phyloP scores from a whole-genome alignment of 2,888 invertebrate genomes.

The Chaitophorus viminalis region DNA sequence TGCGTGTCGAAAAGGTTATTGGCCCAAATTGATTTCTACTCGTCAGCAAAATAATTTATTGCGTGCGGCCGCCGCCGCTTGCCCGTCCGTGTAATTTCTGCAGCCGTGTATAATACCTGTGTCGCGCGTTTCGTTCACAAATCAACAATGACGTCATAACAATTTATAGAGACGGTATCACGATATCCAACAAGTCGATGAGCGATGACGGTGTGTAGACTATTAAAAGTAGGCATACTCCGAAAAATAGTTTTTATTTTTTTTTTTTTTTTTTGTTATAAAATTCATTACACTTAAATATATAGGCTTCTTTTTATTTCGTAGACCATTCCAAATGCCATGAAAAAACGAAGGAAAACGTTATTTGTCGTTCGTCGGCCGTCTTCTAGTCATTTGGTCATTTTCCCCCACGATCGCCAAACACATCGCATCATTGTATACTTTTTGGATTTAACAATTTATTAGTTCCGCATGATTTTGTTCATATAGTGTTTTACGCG shows the following conservation, averaged over 20 bases:
- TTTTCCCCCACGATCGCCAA: background rate
- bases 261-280: background rate
- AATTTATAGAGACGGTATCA: background rate
- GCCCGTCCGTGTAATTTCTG: conserved; percentile 11
- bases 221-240: no score
- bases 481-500: conserved; percentile 2
- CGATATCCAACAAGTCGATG: background rate
- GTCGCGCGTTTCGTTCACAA: background rate
- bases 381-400: background rate
- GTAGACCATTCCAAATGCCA: background rate
- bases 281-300: background rate
- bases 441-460: conserved; percentile 37
- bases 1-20: conserved; percentile 1
- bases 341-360: conserved; percentile 33
- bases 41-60: conserved; percentile 8
- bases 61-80: background rate
- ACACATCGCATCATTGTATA: background rate
- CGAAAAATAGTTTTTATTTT: background rate
- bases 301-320: background rate
- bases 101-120: background rate
- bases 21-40: conserved; percentile 32
- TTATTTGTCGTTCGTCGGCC: background rate
- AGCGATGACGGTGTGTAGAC: background rate
- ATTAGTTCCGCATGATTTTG: conserved; percentile 52
- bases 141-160: background rate